Percentiles rank a stretch among this genome's conserved stretches.
Evolutionary conservation across 1,140 invertebrate species (phyloP).

Genomic region (Diuraphis noxia): DNA sequence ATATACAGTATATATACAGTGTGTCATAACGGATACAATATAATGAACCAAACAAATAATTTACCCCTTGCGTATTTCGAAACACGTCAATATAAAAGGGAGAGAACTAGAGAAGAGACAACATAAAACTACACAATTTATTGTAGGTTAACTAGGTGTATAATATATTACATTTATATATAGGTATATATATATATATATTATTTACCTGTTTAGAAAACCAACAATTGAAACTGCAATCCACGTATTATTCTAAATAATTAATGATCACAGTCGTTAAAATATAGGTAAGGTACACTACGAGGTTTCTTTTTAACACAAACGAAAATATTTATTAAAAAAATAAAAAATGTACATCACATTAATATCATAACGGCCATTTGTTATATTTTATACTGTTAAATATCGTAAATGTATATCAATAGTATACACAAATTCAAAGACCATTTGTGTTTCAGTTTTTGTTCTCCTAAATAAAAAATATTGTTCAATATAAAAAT

Average conservation of each 20-base stretch:
- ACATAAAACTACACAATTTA: background rate
- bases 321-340: conserved; percentile 19
- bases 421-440: conserved; percentile 35
- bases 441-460: conserved; percentile 35
- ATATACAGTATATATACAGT: background rate
- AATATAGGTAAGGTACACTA: background rate
- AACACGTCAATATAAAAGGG: background rate
- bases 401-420: background rate
- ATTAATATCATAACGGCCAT: background rate
- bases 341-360: conserved; percentile 27
- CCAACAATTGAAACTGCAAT: background rate
- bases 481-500: conserved; percentile 28
- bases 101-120: background rate
- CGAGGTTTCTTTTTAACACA: background rate
- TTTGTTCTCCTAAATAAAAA: conserved; percentile 36
- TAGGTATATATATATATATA: background rate
- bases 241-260: conserved; percentile 6
- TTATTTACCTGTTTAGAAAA: background rate
- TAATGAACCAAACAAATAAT: conserved; percentile 47
- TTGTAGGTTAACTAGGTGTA: background rate
- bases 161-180: background rate
- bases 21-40: conserved; percentile 36
- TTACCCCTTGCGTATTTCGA: conserved; percentile 14
- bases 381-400: conserved; percentile 27
- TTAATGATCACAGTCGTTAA: background rate